These are phyloP conservation scores for Carassius auratus DNA, from an alignment of 2,113 vertebrate species.

Conservation along the genomic window DNA sequence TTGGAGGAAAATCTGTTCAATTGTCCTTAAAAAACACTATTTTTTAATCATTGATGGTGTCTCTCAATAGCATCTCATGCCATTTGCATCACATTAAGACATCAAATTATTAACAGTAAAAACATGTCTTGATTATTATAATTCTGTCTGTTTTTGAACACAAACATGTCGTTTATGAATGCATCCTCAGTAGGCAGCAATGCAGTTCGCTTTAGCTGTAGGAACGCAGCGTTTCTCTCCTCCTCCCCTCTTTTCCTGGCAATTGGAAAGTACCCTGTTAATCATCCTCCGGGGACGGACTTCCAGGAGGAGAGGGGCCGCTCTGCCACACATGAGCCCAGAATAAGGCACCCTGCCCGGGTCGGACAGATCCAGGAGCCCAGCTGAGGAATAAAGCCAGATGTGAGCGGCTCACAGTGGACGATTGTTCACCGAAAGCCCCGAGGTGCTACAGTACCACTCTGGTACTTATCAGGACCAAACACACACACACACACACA, in stretches of 20 bases:
- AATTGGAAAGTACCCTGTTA: constrained; percentile 57
- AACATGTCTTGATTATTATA: background rate
- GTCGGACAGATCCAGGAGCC: background rate
- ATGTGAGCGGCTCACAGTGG: background rate
- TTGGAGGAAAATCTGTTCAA: background rate
- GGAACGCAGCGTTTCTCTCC: background rate
- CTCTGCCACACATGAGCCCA: constrained; percentile 38
- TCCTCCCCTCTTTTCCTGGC: constrained; percentile 23
- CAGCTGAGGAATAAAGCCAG: background rate
- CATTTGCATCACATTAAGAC: background rate
- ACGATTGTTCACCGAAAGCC: constrained; percentile 15
- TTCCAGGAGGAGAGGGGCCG: constrained; percentile 17
- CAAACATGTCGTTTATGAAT: background rate
- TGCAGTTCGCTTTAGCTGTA: background rate
- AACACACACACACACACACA: constrained; percentile 12
- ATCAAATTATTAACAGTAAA: background rate
- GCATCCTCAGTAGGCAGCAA: too few relatives aligned
- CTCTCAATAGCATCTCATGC: background rate
- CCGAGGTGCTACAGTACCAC: background rate
- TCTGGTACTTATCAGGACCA: constrained; percentile 10
- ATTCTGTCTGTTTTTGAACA: background rate
- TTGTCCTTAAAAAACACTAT: background rate
- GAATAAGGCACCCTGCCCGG: constrained; percentile 10
- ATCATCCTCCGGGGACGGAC: constrained; percentile 47
- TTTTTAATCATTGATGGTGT: background rate